Conservation (phyloP, 2,113 vertebrate genomes). For the Rostratula benghalensis region DNA sequence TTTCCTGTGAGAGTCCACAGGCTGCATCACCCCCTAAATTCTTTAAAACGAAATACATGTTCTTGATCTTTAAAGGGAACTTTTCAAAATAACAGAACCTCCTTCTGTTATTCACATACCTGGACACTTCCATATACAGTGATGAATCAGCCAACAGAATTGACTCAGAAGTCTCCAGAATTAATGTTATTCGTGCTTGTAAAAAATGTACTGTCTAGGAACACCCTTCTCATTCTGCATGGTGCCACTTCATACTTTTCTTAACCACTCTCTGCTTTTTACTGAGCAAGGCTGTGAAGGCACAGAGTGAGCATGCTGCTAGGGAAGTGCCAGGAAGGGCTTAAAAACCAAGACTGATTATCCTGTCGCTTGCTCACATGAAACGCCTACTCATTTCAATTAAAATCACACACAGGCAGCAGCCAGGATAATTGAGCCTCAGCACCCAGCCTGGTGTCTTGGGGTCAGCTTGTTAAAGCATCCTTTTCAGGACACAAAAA, state of each 20-base stretch:
- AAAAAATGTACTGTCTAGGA: not conserved
- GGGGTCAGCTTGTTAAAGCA: constrained; percentile 30
- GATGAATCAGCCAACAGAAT: not conserved
- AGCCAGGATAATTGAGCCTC: constrained; percentile 13
- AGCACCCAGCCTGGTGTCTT: not conserved
- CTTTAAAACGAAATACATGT: not conserved
- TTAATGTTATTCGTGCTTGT: not conserved
- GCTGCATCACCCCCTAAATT: not conserved
- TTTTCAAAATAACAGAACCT: not conserved
- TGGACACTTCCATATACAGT: not conserved
- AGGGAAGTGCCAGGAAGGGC: constrained; percentile 7
- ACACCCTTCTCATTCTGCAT: not conserved
- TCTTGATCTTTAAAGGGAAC: not conserved
- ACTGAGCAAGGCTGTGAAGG: not conserved
- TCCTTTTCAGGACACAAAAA: not conserved
- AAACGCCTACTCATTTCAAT: constrained; percentile 48
- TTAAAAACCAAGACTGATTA: constrained; percentile 40
- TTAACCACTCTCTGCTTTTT: not conserved
- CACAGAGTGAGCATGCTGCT: not conserved
- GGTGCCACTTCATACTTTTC: not conserved
- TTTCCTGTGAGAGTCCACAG: not conserved
- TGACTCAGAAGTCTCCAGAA: not conserved
- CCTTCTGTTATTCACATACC: not conserved
- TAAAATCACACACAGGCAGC: constrained; percentile 23
- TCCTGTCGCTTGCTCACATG: not conserved